Conservation (phyloP, 2,113 vertebrate species). For the Channa maculata region DNA sequence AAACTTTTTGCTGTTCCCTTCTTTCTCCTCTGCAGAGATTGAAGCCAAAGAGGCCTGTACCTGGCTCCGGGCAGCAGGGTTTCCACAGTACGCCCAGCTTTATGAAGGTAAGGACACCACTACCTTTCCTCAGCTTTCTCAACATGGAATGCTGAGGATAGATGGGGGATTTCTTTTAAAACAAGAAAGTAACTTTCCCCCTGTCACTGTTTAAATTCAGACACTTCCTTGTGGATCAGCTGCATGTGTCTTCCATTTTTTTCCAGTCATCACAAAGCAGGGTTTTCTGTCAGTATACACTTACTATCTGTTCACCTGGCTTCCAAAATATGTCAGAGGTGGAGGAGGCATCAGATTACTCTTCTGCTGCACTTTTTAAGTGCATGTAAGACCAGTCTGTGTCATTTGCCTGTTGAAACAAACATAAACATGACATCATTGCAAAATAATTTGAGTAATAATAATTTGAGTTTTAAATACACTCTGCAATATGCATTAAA, state of each 20-base stretch:
- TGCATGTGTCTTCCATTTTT: too few relatives aligned
- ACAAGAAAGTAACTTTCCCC: too few relatives aligned
- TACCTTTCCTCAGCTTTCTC: background rate
- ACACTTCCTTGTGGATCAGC: too few relatives aligned
- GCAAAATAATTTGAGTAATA: too few relatives aligned
- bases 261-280: too few relatives aligned
- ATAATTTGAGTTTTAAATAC: constrained; percentile 46
- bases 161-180: too few relatives aligned
- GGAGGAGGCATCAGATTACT: background rate
- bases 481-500: constrained; percentile 25
- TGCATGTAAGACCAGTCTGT: constrained; percentile 6
- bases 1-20: constrained; percentile 10
- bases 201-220: too few relatives aligned
- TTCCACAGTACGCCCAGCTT: constrained; percentile 90
- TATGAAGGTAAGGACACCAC: constrained; percentile 87
- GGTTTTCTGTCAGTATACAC: too few relatives aligned
- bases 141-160: too few relatives aligned
- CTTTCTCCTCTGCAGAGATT: constrained; percentile 79
- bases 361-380: background rate
- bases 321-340: too few relatives aligned
- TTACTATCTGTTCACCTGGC: too few relatives aligned
- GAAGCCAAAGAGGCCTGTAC: constrained; percentile 89
- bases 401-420: background rate
- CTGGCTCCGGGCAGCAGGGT: constrained; percentile 91
- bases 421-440: constrained; percentile 6